A percentile compares a stretch with the other conserved stretches of the same genome.
Conservation (phyloP, 2,888 invertebrate species). For the Philopedon plagiatum region DNA sequence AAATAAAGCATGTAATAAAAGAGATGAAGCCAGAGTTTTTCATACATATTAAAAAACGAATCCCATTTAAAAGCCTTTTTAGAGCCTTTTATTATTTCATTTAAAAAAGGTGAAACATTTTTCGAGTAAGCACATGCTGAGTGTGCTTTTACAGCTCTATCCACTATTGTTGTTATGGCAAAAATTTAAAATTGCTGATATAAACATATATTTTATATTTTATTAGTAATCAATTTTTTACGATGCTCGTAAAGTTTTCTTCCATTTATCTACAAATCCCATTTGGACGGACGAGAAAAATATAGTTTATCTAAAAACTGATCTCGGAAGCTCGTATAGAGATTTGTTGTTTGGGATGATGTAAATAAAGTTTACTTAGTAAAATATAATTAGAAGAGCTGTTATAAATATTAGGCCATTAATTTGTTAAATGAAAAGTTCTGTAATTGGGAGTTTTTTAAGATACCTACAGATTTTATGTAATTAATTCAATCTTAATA, state of each 20-base stretch:
- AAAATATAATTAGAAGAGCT: background rate
- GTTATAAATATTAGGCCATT: background rate
- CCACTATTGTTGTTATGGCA: constrained; percentile 25
- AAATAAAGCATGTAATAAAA: constrained; percentile 3
- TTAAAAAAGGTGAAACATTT: constrained; percentile 25
- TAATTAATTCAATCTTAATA: too few species aligned
- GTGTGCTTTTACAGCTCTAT: constrained; percentile 36
- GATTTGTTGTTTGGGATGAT: background rate
- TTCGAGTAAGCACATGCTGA: constrained; percentile 39
- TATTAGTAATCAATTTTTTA: constrained; percentile 48
- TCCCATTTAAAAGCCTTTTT: constrained; percentile 21
- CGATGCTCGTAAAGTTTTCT: constrained; percentile 37
- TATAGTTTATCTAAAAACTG: constrained; percentile 29
- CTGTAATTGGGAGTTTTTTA: too few species aligned
- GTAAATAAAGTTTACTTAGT: background rate
- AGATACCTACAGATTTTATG: too few species aligned
- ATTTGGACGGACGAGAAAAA: constrained; percentile 37
- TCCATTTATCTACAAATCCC: constrained; percentile 49
- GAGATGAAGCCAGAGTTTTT: background rate
- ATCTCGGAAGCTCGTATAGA: constrained; percentile 19
- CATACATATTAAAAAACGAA: background rate
- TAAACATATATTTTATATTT: constrained; percentile 49
- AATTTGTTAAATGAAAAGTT: too few species aligned
- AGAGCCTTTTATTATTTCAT: constrained; percentile 23
- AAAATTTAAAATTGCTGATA: constrained; percentile 47